Base-by-base conservation (phyloP, 2,113 vertebrate genomes). In the Anser cygnoides region DNA sequence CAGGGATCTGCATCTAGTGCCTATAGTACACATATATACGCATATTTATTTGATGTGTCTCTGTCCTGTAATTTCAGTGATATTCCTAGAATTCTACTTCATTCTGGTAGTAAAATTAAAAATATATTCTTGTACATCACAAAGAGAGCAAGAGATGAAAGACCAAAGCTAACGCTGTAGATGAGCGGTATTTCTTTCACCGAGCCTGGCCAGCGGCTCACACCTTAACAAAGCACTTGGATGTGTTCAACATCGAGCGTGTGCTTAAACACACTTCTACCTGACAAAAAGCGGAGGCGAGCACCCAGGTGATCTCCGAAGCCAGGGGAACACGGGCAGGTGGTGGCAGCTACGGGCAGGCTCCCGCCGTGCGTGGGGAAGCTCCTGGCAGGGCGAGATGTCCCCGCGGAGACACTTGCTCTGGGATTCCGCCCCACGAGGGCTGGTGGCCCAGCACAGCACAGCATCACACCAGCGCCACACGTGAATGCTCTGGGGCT, bases 171-270 rank as follows among this genome's bases (percentile, higher is more conserved):
- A 39, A 10, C 31, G 1, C 8, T 35, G 21, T 37, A 12, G 1
- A 37, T 3, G 4, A 43, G 75, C 13, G 0, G 15, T 25, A 2
- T 55, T 49, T 20, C 91, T 22, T 25, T 31, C 74, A 50, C 23
- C 0, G 18, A 26, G 22, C 83, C 62, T 0, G 6, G 23, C 65
- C 88, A 46, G 76, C 4, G 5, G 10, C 67, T 83, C 1, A 0
- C 3, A 4, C 20, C 29, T 37, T 15, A 7, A 3, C 73, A 41
- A 49, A 23, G 37, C 18, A 0, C 66, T 17, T 21, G 1, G 9
- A 6, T 2, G 5, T 3, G 18, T 61, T 19, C 2, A 25, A 3
- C 72, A 4, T 0, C 0, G 3, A 87, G 76, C 91, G 55, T 31
- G 29, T 43, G 75, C 65, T 86, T 1, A 2, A 22, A 33, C 89